Conservation (phyloP, 2,797 vertebrate genomes). For the Coracias cyanogaster region DNA sequence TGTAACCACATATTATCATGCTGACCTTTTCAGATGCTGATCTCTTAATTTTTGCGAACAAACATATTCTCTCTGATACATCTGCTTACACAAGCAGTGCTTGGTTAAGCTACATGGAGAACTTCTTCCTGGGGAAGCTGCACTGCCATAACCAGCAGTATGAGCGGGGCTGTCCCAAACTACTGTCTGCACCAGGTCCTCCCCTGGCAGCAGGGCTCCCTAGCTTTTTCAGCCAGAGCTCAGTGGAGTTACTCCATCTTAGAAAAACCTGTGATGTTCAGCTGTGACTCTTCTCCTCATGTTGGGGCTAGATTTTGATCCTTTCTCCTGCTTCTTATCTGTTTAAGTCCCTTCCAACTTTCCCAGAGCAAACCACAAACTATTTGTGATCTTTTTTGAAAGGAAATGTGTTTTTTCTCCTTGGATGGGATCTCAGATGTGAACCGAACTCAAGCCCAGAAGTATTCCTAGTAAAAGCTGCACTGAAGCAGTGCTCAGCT, state of each 20-base stretch:
- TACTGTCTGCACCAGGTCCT: not conserved
- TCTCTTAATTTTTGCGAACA: not conserved
- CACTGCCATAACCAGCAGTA: not conserved
- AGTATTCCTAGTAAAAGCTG: not conserved
- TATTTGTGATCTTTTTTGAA: not conserved
- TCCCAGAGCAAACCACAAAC: not conserved
- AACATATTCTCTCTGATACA: not conserved
- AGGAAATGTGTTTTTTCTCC: not conserved
- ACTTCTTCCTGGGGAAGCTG: not conserved
- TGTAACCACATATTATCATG: not conserved
- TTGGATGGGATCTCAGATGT: not conserved
- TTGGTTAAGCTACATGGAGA: too few species aligned
- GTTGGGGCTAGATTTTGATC: not conserved
- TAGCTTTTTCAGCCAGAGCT: not conserved
- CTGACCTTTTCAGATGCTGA: not conserved
- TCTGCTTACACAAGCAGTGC: not conserved
- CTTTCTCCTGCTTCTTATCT: not conserved
- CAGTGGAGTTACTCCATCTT: not conserved
- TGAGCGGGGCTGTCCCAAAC: not conserved
- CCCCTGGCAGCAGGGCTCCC: accelerated
- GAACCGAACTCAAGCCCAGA: not conserved
- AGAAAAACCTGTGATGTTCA: not conserved
- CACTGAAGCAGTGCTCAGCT: not conserved
- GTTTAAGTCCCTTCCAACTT: not conserved
- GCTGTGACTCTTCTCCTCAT: not conserved